Percentiles rank a stretch among this genome's conserved stretches.
These are phyloP conservation scores for Arrhopalites spinosus DNA, from an alignment of 2,888 invertebrate species.

Conservation along the genomic window DNA sequence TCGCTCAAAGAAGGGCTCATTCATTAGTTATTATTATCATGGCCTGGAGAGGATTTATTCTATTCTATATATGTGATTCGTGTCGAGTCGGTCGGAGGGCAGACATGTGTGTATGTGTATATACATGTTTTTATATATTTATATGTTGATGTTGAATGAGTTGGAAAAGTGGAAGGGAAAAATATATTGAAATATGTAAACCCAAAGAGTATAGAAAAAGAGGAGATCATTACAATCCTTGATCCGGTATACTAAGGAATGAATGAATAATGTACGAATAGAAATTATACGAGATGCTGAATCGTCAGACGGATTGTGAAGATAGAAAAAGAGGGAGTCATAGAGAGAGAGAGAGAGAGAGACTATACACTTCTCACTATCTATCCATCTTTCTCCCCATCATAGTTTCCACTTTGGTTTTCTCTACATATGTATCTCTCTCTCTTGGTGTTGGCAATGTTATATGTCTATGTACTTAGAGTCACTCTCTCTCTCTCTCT, in stretches of 20 bases:
- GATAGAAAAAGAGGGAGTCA: constrained; percentile 7
- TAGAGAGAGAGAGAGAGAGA: no score
- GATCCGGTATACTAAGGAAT: constrained; percentile 48
- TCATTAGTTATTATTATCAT: constrained; percentile 16
- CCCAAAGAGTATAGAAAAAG: constrained; percentile 30
- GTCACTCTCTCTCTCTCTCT: no score
- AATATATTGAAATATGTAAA: neutral
- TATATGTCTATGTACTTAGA: no score
- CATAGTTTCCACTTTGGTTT: neutral
- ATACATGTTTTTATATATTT: neutral
- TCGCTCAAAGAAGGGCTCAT: constrained; percentile 24
- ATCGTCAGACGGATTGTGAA: constrained; percentile 38
- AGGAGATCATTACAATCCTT: constrained; percentile 55
- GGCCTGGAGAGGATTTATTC: constrained; percentile 52
- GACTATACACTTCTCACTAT: neutral
- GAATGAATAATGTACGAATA: constrained; percentile 54
- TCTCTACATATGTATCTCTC: no score
- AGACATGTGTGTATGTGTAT: neutral
- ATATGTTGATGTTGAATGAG: no score
- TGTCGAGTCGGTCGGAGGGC: constrained; percentile 29
- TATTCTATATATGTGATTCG: constrained; percentile 41
- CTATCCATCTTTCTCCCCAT: neutral
- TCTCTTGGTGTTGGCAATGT: no score
- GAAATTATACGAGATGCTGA: constrained; percentile 55
- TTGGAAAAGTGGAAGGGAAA: neutral